Base-by-base conservation (phyloP, 2,888 invertebrate species). In the Spilosoma lubricipeda region DNA sequence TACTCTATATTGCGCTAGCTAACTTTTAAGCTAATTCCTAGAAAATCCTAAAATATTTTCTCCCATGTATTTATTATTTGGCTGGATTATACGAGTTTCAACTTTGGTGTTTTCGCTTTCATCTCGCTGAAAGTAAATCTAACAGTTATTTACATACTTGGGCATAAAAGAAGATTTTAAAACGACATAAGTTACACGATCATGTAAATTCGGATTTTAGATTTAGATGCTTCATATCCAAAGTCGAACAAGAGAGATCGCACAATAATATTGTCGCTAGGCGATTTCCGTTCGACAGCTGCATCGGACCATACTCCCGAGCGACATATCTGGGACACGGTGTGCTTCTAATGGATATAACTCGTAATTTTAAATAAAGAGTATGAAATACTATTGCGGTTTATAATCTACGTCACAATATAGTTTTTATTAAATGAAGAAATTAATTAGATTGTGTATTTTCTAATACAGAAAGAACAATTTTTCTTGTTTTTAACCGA, bases 221-320 rank as follows among this genome's bases (percentile, higher is more conserved):
- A 3, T 56, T 67, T 77, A 77, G 70, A 76, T 76, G 73, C 76
- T 83, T 84, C 78, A 81, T 85, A 83, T 67, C 48, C 68, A 63
- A 69, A 85, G 84, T 83, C 79, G 83, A 87, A 88, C 86, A 85
- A 84, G 88, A 85, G 87, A 91, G 88, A 90, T 88, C 89, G 89
- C 88, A 90, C 89, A 92, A 94, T 94, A 95, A 94, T 94, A 93
- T 94, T 93, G 95, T 94, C 94, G 91, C 92, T 88, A 90, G 89
- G 90, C 92, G 93, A 95, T 94, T 95, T 95, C 95, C 95, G 94
- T 91, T 94, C 85, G 84, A 87, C 89, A 89, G 92, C 86, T 87
- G 90, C 91, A 88, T 86, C 88, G 87, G 88, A 88, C 88, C 84
- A 84, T 87, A 84, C 82, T 85, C 82, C 83, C 92, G 63, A 59